Conservation (phyloP, 2,113 vertebrate species). For the Brachyhypopomus gauderio region DNA sequence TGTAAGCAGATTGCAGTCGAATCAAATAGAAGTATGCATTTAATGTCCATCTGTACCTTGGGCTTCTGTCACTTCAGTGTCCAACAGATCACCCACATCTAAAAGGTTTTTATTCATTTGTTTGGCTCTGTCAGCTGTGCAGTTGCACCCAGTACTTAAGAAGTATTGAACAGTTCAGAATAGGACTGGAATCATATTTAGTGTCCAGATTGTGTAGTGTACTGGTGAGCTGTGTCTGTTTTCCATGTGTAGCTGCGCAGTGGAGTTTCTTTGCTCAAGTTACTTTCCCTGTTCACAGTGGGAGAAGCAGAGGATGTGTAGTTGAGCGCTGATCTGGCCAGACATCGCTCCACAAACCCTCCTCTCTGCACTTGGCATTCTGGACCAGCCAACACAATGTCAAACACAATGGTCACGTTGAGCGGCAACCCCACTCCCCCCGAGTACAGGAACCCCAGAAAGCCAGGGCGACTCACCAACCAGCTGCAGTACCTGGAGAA, state of each 20-base stretch:
- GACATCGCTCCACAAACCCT: background rate
- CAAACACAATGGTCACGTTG: slow-evolving; percentile 66
- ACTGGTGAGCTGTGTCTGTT: slow-evolving; percentile 2
- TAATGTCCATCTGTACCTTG: no score
- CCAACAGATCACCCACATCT: no score
- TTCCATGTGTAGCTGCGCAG: background rate
- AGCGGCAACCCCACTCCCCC: slow-evolving; percentile 86
- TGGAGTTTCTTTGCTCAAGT: slow-evolving; percentile 37
- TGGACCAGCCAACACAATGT: slow-evolving; percentile 70
- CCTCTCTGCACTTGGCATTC: background rate
- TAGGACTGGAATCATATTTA: no score
- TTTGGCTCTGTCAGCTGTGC: no score
- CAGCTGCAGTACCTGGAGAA: slow-evolving; percentile 89
- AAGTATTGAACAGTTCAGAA: no score
- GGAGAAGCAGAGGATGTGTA: slow-evolving; percentile 55
- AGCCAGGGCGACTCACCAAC: slow-evolving; percentile 81
- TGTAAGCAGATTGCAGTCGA: no score
- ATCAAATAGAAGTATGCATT: no score
- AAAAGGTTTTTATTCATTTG: no score
- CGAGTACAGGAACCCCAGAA: slow-evolving; percentile 78
- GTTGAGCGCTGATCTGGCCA: slow-evolving; percentile 51
- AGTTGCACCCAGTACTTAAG: no score
- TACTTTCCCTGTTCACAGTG: slow-evolving; percentile 46
- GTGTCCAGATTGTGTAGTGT: no score
- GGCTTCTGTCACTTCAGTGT: no score